These are phyloP conservation scores for Coregonus ussuriensis DNA, from an alignment of 2,797 vertebrate genomes.

Conservation along the genomic window DNA sequence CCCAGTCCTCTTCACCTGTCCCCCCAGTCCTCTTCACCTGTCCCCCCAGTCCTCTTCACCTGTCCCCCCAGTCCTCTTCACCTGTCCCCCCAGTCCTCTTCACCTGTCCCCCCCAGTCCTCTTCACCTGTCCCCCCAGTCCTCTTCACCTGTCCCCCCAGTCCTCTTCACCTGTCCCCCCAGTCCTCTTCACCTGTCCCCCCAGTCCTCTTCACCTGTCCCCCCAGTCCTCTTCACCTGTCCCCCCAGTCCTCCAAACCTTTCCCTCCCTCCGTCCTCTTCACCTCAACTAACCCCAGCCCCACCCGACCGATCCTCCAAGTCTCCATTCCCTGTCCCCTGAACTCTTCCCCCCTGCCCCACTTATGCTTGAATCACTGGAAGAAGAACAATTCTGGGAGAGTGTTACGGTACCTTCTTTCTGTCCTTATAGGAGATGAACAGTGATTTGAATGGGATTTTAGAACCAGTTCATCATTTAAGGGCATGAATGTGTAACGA, in stretches of 20 bases:
- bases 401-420: slow-evolving; percentile 1
- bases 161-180: neutral
- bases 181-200: no score
- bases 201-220: no score
- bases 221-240: no score
- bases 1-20: no score
- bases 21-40: no score
- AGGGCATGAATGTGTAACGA: slow-evolving; percentile 45
- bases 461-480: slow-evolving; percentile 12
- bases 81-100: no score
- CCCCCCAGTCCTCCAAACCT: no score
- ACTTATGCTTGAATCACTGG: neutral
- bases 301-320: neutral
- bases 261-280: neutral
- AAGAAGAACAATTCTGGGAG: neutral
- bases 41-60: no score
- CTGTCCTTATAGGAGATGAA: slow-evolving; percentile 45
- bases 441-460: neutral
- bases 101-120: no score
- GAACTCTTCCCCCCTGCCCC: neutral
- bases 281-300: neutral
- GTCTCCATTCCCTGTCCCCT: neutral
- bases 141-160: neutral
- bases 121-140: no score
- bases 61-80: neutral